Conservation (phyloP, 1,140 invertebrate species). For the Ylistrum balloti region DNA sequence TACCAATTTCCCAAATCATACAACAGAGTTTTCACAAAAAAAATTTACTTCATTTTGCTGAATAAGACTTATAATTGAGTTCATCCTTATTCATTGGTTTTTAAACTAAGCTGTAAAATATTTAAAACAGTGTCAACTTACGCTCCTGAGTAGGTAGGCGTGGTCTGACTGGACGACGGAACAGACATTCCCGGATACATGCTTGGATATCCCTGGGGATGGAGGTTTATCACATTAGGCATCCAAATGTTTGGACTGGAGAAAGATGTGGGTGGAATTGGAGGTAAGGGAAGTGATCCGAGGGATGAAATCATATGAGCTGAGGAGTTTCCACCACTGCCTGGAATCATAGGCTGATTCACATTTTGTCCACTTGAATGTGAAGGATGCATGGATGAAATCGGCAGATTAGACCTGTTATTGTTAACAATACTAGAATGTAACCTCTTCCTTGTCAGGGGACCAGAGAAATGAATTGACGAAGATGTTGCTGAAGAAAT, state of each 20-base stretch:
- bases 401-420: background rate
- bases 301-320: background rate
- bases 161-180: background rate
- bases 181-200: conserved; percentile 4
- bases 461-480: background rate
- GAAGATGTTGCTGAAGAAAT: background rate
- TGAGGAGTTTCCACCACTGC: background rate
- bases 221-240: conserved; percentile 9
- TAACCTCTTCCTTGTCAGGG: background rate
- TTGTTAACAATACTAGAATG: conserved; percentile 7
- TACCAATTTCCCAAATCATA: no score
- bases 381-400: conserved; percentile 7
- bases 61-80: no score
- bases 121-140: background rate
- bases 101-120: no score
- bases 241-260: conserved; percentile 21
- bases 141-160: background rate
- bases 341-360: background rate
- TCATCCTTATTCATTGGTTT: no score
- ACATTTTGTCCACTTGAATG: background rate
- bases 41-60: no score
- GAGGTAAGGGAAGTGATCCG: background rate
- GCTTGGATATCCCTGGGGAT: background rate
- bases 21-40: no score
- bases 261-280: conserved; percentile 6